phyloP scores from a whole-genome alignment of 2,888 invertebrate genomes.

The Perizoma flavofasciatum region DNA sequence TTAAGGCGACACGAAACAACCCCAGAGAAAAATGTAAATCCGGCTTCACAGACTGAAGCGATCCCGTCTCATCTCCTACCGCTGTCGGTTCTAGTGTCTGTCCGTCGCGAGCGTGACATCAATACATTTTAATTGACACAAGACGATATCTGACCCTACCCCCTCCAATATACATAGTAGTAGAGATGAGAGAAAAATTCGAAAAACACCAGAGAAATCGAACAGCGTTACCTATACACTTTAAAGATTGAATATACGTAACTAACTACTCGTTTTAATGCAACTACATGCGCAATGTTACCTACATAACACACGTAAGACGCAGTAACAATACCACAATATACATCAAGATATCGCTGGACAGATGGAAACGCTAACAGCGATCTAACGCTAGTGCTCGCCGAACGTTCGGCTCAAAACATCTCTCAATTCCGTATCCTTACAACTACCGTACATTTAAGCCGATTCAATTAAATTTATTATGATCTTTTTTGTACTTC shows the following conservation, averaged over 20 bases:
- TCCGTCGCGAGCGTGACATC: constrained; percentile 50
- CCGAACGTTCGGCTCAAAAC: constrained; percentile 42
- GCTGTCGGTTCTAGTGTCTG: constrained; percentile 14
- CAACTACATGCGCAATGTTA: constrained; percentile 67
- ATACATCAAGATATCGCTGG: constrained; percentile 60
- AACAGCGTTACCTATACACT: constrained; percentile 71
- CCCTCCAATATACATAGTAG: constrained; percentile 64
- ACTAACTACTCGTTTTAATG: constrained; percentile 70
- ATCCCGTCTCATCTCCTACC: not conserved
- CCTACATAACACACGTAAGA: constrained; percentile 76
- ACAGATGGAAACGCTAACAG: constrained; percentile 52
- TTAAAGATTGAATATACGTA: constrained; percentile 76
- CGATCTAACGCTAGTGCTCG: constrained; percentile 39
- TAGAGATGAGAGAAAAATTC: constrained; percentile 63
- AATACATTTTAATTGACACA: constrained; percentile 74
- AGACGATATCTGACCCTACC: constrained; percentile 76
- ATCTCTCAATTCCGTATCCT: constrained; percentile 74
- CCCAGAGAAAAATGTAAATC: no score
- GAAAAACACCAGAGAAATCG: constrained; percentile 70
- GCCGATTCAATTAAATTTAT: constrained; percentile 71
- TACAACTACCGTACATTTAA: constrained; percentile 71
- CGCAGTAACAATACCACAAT: constrained; percentile 66
- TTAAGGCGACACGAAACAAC: no score
- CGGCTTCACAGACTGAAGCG: no score
- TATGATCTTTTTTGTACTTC: constrained; percentile 78